Percentiles rank a stretch among this genome's conserved stretches.
Evolutionary conservation across 2,797 vertebrate species (phyloP).

Genomic region (Hoplostethus mediterraneus): DNA sequence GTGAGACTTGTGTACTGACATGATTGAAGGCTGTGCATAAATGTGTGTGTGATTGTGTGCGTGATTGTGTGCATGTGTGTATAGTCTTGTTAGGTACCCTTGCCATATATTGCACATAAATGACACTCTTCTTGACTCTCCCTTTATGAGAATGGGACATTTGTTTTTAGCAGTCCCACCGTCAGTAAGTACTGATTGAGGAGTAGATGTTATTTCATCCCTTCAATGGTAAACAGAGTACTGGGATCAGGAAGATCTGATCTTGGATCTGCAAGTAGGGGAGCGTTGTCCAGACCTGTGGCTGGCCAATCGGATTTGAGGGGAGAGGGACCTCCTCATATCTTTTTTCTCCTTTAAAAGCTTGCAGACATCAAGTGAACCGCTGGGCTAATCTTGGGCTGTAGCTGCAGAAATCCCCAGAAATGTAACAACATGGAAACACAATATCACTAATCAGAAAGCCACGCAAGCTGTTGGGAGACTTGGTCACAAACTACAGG

Average conservation of each 20-base stretch:
- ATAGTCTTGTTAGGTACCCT: slow-evolving; percentile 60
- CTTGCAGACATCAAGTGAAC: slow-evolving; percentile 14
- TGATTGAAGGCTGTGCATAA: slow-evolving; percentile 42
- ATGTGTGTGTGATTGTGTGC: slow-evolving; percentile 30
- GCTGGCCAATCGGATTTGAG: not conserved
- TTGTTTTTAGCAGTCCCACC: slow-evolving; percentile 56
- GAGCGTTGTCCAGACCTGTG: not conserved
- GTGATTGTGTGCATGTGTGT: slow-evolving; percentile 32
- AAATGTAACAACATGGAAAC: not conserved
- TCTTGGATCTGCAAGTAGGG: slow-evolving; percentile 5
- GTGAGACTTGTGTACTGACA: slow-evolving; percentile 45
- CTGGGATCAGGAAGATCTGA: slow-evolving; percentile 19
- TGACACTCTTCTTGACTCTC: slow-evolving; percentile 37
- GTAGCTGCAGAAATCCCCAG: slow-evolving; percentile 13
- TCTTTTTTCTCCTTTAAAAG: slow-evolving; percentile 14
- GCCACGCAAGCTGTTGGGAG: not conserved
- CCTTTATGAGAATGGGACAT: slow-evolving; percentile 26
- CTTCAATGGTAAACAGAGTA: no score
- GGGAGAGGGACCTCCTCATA: not conserved
- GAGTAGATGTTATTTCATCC: slow-evolving; percentile 22
- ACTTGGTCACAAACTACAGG: not conserved
- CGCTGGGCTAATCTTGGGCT: slow-evolving; percentile 1
- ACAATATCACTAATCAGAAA: not conserved
- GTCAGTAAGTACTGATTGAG: slow-evolving; percentile 4
- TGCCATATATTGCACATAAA: slow-evolving; percentile 81